Evolutionary conservation across 2,797 vertebrate genomes (phyloP).

Genomic region (Dromococcyx pavoninus): DNA sequence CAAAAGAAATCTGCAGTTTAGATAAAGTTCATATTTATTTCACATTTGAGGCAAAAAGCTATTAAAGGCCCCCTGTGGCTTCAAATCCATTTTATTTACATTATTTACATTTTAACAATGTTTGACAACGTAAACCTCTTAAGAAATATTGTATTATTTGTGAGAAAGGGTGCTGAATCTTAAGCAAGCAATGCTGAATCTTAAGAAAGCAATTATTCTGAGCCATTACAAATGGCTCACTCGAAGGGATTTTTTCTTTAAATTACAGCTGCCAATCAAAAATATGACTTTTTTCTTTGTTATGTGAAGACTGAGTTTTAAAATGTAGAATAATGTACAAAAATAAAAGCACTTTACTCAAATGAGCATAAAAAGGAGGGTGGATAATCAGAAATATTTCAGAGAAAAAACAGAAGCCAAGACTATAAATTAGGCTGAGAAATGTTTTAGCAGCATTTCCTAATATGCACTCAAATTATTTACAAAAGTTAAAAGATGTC

Average conservation of each 20-base stretch:
- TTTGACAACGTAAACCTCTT: conserved; percentile 67
- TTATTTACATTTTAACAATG: conserved; percentile 75
- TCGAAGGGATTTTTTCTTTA: conserved; percentile 38
- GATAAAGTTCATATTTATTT: conserved; percentile 50
- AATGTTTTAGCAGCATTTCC: not conserved
- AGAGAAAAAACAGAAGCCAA: not conserved
- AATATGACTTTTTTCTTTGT: not conserved
- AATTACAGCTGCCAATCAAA: conserved; percentile 47
- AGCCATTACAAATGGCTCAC: conserved; percentile 23
- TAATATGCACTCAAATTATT: not conserved
- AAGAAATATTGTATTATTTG: conserved; percentile 64
- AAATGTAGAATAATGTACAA: not conserved
- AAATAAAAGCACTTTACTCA: not conserved
- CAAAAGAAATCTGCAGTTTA: conserved; percentile 39
- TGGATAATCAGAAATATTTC: not conserved
- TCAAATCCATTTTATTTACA: conserved; percentile 70
- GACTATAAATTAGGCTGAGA: not conserved
- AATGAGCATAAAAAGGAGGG: not conserved
- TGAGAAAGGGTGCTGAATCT: conserved; percentile 48
- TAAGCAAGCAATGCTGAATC: conserved; percentile 62
- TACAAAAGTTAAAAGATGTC: not conserved
- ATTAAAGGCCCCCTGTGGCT: conserved; percentile 57
- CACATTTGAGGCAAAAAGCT: conserved; percentile 55
- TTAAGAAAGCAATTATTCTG: conserved; percentile 46
- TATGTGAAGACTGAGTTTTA: not conserved